Evolutionary conservation across 2,888 invertebrate genomes (phyloP).

Genomic region (Melangyna quadrimaculata): DNA sequence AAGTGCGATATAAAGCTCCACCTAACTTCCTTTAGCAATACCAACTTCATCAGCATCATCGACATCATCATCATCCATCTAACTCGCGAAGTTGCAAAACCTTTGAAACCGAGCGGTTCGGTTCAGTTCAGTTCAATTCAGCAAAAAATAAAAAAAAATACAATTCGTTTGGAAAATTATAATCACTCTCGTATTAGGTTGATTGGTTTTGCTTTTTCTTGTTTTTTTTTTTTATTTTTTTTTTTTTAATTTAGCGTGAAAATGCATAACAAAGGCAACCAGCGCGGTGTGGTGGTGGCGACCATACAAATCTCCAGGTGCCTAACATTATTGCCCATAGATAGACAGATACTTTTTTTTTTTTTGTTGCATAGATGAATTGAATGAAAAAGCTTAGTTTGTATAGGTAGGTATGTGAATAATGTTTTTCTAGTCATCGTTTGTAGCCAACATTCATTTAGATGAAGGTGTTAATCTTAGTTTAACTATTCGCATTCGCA

Average conservation of each 20-base stretch:
- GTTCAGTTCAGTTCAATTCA: not conserved
- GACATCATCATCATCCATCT: constrained; percentile 31
- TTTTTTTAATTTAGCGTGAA: constrained; percentile 64
- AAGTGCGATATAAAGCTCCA: constrained; percentile 57
- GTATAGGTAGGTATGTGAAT: not conserved
- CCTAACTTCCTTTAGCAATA: constrained; percentile 62
- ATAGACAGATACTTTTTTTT: constrained; percentile 26
- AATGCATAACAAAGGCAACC: constrained; percentile 66
- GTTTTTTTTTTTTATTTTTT: constrained; percentile 16
- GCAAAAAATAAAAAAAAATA: constrained; percentile 13
- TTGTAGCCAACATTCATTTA: constrained; percentile 22
- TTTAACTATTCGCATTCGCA: constrained; percentile 60
- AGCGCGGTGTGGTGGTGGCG: constrained; percentile 8
- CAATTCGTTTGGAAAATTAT: constrained; percentile 70
- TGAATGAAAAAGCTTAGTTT: constrained; percentile 17
- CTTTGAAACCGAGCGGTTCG: not conserved
- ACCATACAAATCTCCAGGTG: constrained; percentile 38
- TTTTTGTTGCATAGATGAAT: constrained; percentile 33
- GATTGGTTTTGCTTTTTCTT: constrained; percentile 70
- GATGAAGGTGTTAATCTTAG: constrained; percentile 71
- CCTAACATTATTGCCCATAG: constrained; percentile 35
- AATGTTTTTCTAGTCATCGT: constrained; percentile 8
- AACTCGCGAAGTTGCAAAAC: constrained; percentile 18
- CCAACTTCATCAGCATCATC: constrained; percentile 28
- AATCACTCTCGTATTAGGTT: constrained; percentile 72